A percentile compares a stretch with the other conserved stretches of the same genome.
These are phyloP conservation scores for Drosophila murphyi DNA, from an alignment of 1,140 invertebrate genomes.

Conservation along the genomic window DNA sequence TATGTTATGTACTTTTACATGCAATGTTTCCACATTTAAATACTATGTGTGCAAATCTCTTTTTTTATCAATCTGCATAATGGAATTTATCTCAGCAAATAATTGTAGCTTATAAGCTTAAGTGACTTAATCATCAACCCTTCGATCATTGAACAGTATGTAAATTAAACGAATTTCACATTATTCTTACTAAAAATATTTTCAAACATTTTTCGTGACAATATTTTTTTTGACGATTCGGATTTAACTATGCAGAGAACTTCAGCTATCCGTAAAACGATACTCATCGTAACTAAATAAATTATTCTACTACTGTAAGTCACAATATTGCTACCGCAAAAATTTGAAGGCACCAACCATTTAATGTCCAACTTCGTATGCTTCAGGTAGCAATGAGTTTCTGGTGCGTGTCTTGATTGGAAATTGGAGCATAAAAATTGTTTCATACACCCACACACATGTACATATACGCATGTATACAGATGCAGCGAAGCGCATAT, in stretches of 20 bases:
- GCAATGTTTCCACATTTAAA: neutral
- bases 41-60: neutral
- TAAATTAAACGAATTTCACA: too few species aligned
- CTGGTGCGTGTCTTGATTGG: slow-evolving; percentile 78
- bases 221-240: too few species aligned
- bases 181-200: neutral
- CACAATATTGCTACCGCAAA: slow-evolving; percentile 10
- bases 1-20: neutral
- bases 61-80: too few species aligned
- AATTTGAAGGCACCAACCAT: slow-evolving; percentile 17
- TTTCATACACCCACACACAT: slow-evolving; percentile 60
- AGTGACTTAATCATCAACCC: too few species aligned
- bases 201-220: neutral
- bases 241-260: too few species aligned
- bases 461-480: slow-evolving; percentile 9
- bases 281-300: slow-evolving; percentile 5
- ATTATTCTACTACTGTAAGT: neutral
- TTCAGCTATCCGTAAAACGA: slow-evolving; percentile 3
- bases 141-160: too few species aligned
- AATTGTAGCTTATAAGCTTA: too few species aligned
- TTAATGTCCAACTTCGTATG: slow-evolving; percentile 45
- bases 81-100: neutral
- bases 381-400: slow-evolving; percentile 81
- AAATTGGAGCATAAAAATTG: slow-evolving; percentile 81
- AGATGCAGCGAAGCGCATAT: slow-evolving; percentile 25